These are phyloP conservation scores for Aphidius colemani DNA, from an alignment of 2,888 invertebrate genomes.

Conservation along the genomic window DNA sequence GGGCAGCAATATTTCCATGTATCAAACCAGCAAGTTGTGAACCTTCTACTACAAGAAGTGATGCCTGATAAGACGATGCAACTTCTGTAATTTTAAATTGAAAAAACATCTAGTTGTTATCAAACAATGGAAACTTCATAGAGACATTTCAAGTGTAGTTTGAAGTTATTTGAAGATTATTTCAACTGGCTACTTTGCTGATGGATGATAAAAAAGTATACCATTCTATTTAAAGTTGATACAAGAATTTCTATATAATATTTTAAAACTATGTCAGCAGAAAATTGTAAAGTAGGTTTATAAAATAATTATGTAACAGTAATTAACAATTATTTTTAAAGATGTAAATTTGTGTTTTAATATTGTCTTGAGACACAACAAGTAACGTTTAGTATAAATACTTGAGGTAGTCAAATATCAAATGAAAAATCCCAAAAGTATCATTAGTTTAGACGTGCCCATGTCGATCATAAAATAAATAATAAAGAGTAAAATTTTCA, in stretches of 20 bases:
- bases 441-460: background rate
- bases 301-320: too few species aligned
- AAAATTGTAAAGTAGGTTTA: background rate
- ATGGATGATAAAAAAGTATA: conserved; percentile 22
- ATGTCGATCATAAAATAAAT: conserved; percentile 1
- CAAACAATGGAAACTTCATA: too few species aligned
- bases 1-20: conserved; percentile 73
- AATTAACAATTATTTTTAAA: background rate
- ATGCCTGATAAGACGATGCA: conserved; percentile 74
- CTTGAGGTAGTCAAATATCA: background rate
- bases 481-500: background rate
- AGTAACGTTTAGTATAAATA: background rate
- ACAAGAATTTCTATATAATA: background rate
- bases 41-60: conserved; percentile 74
- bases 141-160: background rate
- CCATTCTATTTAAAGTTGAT: conserved; percentile 28
- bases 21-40: conserved; percentile 73
- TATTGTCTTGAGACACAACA: too few species aligned
- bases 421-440: background rate
- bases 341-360: background rate
- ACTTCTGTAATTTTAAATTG: conserved; percentile 63
- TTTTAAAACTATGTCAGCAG: background rate
- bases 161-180: background rate
- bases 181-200: background rate
- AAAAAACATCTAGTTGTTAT: background rate